Evolutionary conservation across 1,140 invertebrate species (phyloP), one percentile per base, ranked within the genome.

Genomic region (Formica selysi): DNA sequence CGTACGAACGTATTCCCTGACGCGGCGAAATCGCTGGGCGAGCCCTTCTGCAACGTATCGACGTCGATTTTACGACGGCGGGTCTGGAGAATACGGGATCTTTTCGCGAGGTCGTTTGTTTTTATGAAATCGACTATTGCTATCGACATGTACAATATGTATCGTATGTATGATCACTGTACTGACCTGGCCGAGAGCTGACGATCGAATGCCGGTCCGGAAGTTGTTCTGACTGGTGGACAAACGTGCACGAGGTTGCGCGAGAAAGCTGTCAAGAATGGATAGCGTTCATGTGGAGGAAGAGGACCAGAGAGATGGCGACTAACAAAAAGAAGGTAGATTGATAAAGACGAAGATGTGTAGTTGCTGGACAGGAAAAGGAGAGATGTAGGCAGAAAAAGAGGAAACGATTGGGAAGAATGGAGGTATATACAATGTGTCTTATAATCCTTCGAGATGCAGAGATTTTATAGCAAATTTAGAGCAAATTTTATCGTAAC

Each of bases 51-150:
- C 67, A 73, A 41, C 48, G 4, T 76, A 87, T 80, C 86, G 84
- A 86, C 64, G 41, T 81, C 57, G 68, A n/a, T 89, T 89, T 89
- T 89, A 90, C 87, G 89, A 89, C 59, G 71, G 13, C 70, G 22
- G n/a, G 11, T 79, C 62, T 54, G 41, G 7, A 38, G 76, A 68
- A 79, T 80, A 70, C 44, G 64, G 32, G 57, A 22, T 29, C 76
- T 59, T 81, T 64, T 68, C 59, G 81, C 81, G 29, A 76, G 61
- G 3, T 86, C 86, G 86, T 89, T 85, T 32, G 67, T 80, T 90
- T 90, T 89, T 90, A 89, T 87, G 87, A 89, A 89, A 89, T 89
- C 41, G 86, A 86, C 76, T 59, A 89, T 80, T 87, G 85, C 86
- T 86, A 86, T 51, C 73, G 79, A 88, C 59, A 41, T 59, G 54